phyloP scores from a whole-genome alignment of 2,113 vertebrate species.

The Pseudorhombus dupliciocellatus region DNA sequence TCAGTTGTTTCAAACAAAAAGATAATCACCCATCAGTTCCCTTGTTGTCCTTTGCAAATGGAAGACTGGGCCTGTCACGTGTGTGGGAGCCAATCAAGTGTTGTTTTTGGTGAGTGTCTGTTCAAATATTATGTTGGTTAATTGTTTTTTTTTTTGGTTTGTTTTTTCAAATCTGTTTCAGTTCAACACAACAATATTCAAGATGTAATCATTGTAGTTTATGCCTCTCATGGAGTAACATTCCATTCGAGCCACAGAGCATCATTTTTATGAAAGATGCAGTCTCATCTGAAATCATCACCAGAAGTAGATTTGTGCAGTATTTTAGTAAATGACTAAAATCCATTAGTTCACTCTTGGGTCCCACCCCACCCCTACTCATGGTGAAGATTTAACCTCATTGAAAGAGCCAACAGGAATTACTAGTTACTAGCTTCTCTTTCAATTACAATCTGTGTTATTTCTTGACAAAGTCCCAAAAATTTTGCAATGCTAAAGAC shows the following conservation, averaged over 20 bases:
- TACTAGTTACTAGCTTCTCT: no score
- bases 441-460: no score
- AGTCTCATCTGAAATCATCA: not conserved
- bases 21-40: not conserved
- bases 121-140: not conserved
- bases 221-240: not conserved
- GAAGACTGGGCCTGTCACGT: not conserved
- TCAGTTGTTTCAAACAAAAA: not conserved
- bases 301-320: no score
- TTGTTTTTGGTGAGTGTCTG: not conserved
- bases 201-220: not conserved
- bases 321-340: no score
- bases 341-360: no score
- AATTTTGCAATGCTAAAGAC: not conserved
- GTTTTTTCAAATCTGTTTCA: no score
- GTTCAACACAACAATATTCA: no score
- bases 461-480: no score
- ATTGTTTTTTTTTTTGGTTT: constrained; percentile 35
- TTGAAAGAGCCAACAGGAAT: no score
- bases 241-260: not conserved
- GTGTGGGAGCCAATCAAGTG: not conserved
- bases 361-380: no score
- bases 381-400: no score
- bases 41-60: not conserved
- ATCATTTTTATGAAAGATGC: not conserved